Percentiles rank a stretch among this genome's conserved stretches.
phyloP scores from a whole-genome alignment of 2,888 invertebrate species.

The Scaptomyza cyrtandrae region DNA sequence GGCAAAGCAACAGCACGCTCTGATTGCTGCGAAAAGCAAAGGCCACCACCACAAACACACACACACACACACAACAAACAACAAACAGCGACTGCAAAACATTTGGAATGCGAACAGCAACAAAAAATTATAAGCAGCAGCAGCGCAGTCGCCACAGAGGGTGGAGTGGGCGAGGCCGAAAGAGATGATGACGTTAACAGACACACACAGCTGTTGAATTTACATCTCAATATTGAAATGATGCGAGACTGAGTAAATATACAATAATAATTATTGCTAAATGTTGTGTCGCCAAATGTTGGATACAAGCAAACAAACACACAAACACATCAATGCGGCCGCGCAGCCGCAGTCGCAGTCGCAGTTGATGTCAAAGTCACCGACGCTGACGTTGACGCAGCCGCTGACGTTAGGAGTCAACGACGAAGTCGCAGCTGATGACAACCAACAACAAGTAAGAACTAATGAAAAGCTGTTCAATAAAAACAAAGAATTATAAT shows the following conservation, averaged over 20 bases:
- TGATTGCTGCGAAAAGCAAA: slow-evolving; percentile 51
- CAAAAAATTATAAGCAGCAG: slow-evolving; percentile 10
- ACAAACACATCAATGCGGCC: neutral
- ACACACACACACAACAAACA: slow-evolving; percentile 13
- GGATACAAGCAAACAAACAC: neutral
- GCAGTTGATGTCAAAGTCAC: slow-evolving; percentile 11
- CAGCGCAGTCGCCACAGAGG: neutral
- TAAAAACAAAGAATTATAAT: slow-evolving; percentile 9
- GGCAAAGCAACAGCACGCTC: slow-evolving; percentile 51
- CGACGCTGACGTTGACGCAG: slow-evolving; percentile 1
- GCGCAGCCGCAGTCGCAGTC: slow-evolving; percentile 2
- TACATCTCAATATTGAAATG: slow-evolving; percentile 29
- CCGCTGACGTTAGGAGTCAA: neutral
- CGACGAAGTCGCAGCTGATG: slow-evolving; percentile 3
- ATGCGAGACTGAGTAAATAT: slow-evolving; percentile 22
- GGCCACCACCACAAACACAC: slow-evolving; percentile 40
- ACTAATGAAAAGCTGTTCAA: slow-evolving; percentile 15
- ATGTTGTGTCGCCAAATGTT: slow-evolving; percentile 62
- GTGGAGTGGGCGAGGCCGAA: neutral
- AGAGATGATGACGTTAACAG: neutral
- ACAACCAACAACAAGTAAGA: slow-evolving; percentile 13
- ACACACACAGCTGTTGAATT: slow-evolving; percentile 32
- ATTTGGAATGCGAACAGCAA: slow-evolving; percentile 52
- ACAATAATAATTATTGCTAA: slow-evolving; percentile 62
- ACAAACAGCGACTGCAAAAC: slow-evolving; percentile 22